These are phyloP conservation scores for Paelopatides confundens DNA, from an alignment of 53 echinoderm and acorn worm genomes.

Conservation along the genomic window DNA sequence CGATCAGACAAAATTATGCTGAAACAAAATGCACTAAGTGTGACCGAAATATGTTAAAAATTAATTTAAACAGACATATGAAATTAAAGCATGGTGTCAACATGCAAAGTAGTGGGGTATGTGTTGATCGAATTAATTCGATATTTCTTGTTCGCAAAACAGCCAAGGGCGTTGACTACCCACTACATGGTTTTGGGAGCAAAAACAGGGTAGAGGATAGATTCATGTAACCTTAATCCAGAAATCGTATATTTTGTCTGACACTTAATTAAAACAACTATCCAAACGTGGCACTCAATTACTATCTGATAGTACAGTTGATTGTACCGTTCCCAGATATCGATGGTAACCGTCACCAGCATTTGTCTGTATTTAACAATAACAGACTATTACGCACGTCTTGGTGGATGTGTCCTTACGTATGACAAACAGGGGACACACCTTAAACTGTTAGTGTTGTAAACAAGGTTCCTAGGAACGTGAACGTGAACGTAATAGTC, in stretches of 20 bases:
- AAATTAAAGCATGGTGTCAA: conserved; percentile 4
- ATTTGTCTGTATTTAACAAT: background rate
- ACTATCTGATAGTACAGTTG: background rate
- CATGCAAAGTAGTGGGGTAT: conserved; percentile 2
- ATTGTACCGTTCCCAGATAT: background rate
- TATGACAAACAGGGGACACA: no score
- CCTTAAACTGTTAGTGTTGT: no score
- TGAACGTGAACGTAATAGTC: no score
- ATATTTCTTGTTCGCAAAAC: conserved; percentile 29
- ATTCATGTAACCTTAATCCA: background rate
- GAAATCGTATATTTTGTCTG: background rate
- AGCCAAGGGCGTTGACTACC: conserved; percentile 21
- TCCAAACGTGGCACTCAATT: background rate
- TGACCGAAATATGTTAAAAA: background rate
- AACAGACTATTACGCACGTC: no score
- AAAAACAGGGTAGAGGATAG: no score
- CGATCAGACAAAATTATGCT: background rate
- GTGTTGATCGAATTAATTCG: conserved; percentile 1
- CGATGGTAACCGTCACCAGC: background rate
- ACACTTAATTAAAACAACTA: background rate
- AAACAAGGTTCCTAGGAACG: no score
- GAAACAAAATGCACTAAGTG: conserved; percentile 6
- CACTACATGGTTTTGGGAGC: conserved; percentile 12
- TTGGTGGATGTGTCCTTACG: no score
- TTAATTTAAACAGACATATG: conserved; percentile 21